These are phyloP conservation scores for Triops cancriformis DNA, from an alignment of 1,140 invertebrate species.

Conservation along the genomic window DNA sequence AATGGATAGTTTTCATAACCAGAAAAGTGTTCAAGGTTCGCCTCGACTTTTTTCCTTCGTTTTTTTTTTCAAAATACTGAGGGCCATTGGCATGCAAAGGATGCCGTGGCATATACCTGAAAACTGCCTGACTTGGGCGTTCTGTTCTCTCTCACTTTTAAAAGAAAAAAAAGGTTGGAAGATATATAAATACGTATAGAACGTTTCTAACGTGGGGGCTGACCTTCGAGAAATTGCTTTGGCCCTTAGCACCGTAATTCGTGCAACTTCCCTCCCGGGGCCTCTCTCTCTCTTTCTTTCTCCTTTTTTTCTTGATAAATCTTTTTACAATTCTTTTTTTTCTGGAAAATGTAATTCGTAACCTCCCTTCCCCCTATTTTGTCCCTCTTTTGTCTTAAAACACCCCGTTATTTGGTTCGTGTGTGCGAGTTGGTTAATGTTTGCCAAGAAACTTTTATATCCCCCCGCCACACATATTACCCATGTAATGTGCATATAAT, in stretches of 20 bases:
- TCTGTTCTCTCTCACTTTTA: background rate
- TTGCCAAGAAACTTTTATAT: background rate
- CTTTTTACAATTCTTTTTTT: too few relatives aligned
- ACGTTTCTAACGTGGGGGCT: conserved; percentile 11
- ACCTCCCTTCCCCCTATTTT: too few relatives aligned
- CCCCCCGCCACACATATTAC: background rate
- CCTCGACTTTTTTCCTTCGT: too few relatives aligned
- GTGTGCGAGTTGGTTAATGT: too few relatives aligned
- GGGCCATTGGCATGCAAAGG: conserved; percentile 12
- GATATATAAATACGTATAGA: too few relatives aligned
- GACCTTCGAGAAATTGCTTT: conserved; percentile 10
- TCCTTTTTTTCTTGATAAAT: too few relatives aligned
- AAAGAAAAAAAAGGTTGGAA: too few relatives aligned
- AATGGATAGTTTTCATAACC: too few relatives aligned
- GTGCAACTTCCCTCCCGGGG: conserved; percentile 7
- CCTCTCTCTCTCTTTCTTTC: background rate
- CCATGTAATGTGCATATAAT: background rate
- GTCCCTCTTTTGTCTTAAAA: too few relatives aligned
- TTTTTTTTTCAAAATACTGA: background rate
- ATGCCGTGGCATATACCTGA: conserved; percentile 12
- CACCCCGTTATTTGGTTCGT: too few relatives aligned
- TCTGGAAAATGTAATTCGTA: too few relatives aligned
- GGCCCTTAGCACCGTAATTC: conserved; percentile 12
- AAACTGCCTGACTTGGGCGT: background rate
- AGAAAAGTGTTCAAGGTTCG: background rate